phyloP scores from a whole-genome alignment of 2,797 vertebrate species.

The Crenichthys baileyi region DNA sequence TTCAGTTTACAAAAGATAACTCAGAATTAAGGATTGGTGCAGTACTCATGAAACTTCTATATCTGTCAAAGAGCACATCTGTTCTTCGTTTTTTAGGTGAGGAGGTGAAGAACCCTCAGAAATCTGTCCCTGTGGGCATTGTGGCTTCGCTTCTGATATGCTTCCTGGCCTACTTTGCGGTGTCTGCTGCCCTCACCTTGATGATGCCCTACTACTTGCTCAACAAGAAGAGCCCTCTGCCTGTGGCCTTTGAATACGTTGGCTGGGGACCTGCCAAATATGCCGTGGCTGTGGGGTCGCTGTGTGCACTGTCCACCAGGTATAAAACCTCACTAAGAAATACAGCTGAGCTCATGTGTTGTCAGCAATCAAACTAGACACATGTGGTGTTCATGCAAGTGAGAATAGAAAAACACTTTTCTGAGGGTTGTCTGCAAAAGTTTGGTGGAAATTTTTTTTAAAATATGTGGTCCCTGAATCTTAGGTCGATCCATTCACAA shows the following conservation, averaged over 20 bases:
- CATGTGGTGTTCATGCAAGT: no score
- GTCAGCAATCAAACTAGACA: neutral
- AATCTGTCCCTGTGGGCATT: conserved; percentile 86
- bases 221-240: conserved; percentile 82
- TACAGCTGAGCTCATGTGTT: neutral
- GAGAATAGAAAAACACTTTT: neutral
- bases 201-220: conserved; percentile 91
- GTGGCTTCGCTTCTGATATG: conserved; percentile 87
- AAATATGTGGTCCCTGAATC: neutral
- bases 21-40: neutral
- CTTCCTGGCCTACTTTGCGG: conserved; percentile 88
- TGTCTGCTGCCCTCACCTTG: conserved; percentile 88
- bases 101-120: conserved; percentile 88
- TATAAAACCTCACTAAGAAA: conserved; percentile 31
- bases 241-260: conserved; percentile 83
- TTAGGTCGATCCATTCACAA: neutral
- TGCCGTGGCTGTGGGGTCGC: conserved; percentile 83
- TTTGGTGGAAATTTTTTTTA: neutral
- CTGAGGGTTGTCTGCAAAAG: neutral
- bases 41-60: neutral
- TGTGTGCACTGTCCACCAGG: conserved; percentile 91
- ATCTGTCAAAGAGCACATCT: neutral
- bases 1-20: neutral
- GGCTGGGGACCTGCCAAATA: conserved; percentile 87
- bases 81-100: conserved; percentile 78